Conservation (phyloP, 30 jellyfish, hydroid and myxozoan species). For the Aurelia aurita region DNA sequence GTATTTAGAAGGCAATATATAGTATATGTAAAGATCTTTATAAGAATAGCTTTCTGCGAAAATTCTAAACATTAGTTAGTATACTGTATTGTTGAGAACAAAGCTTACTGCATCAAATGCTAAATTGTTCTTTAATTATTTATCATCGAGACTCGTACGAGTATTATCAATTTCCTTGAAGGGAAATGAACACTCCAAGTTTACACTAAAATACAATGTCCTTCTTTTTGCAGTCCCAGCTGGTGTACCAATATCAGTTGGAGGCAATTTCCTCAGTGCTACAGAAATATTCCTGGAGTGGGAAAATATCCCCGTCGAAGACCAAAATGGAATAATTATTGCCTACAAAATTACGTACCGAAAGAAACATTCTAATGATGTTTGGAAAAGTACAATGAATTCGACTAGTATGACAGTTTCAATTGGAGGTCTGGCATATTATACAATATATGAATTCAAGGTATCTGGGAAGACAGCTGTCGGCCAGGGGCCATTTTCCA, state of each 20-base stretch:
- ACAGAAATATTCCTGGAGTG: constrained; percentile 23
- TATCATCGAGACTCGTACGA: no score
- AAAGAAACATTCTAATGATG: constrained; percentile 1
- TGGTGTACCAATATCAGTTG: constrained; percentile 19
- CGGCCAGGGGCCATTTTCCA: constrained; percentile 56
- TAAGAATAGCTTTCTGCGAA: no score
- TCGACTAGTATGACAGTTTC: not conserved
- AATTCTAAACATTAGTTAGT: no score
- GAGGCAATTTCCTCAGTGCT: constrained; percentile 28
- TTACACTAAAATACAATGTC: no score
- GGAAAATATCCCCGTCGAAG: constrained; percentile 34
- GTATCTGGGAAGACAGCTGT: constrained; percentile 48
- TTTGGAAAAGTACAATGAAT: constrained; percentile 30
- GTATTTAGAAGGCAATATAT: no score
- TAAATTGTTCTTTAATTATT: no score
- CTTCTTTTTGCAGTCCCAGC: constrained; percentile 7
- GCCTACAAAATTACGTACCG: constrained; percentile 28
- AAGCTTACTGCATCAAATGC: no score
- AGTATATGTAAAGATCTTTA: no score
- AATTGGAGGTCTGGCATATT: constrained; percentile 14
- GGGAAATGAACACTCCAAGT: no score
- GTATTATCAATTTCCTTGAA: no score
- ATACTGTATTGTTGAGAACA: no score
- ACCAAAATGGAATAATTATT: constrained; percentile 41
- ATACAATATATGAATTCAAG: constrained; percentile 40